Evolutionary conservation across 2,888 invertebrate species (phyloP), one percentile per base, ranked within the genome.

Genomic region (Ophraella communa): DNA sequence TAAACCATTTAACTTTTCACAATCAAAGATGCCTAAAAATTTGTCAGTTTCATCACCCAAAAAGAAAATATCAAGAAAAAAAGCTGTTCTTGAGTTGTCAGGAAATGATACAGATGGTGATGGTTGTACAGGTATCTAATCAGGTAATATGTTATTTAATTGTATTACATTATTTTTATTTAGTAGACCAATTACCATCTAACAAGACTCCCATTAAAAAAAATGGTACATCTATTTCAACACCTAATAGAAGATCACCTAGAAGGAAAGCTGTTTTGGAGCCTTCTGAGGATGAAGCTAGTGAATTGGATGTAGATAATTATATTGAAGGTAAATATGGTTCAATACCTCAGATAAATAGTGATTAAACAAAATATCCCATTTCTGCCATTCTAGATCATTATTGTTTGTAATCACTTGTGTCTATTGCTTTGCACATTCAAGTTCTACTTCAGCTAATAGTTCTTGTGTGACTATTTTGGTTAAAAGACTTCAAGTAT

Each of bases 1-100:
- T 45, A 87, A 87, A 44, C 87, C 88, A 69, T 80, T 93, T 18
- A 86, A 86, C 47, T 90, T 91, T 74, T 82, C 82, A 14, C 7
- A 39, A 8, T 0, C 39, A 2, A 39, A 39, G 14, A 39, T 17
- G 1, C 0, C 39, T 17, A 39, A 39, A 14, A 39, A 39, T 7
- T 30, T 30, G 7, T 4, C 17, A 39, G 39, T 45, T 35, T 8
- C 33, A 18, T 51, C 64, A n/a, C 64, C 65, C 23, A 67, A 65
- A 44, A 55, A 63, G 54, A 67, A 62, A 64, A 45, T 42, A 27
- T 62, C 30, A 21, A 62, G 42, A 51, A 72, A 58, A 58, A 69
- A 39, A 39, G 14, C 14, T 14, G 17, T 17, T 39, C 4, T 7
- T 7, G 39, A 39, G 17, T 7, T 17, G 4, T 39, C 39, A 14